Evolutionary conservation across 2,888 invertebrate species (phyloP).

Genomic region (Invenusta paracnida): DNA sequence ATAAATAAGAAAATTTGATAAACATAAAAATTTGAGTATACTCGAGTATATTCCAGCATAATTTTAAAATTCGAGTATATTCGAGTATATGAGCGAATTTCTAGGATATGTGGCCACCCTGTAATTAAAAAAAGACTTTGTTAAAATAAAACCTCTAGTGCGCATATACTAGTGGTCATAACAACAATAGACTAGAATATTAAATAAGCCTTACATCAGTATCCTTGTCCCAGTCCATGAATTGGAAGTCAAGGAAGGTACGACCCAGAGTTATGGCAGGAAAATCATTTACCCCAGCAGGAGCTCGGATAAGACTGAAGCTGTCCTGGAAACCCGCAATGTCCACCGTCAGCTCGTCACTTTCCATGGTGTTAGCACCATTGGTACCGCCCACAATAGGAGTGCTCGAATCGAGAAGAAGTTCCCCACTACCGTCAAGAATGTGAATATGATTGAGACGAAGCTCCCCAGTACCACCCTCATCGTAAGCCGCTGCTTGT

Average conservation of each 20-base stretch:
- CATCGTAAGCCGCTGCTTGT: constrained; percentile 60
- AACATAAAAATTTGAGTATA: too few species aligned
- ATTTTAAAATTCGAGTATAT: too few species aligned
- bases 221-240: constrained; percentile 6
- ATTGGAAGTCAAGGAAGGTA: background rate
- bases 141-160: too few species aligned
- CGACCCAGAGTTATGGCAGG: background rate
- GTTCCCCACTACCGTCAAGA: constrained; percentile 55
- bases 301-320: background rate
- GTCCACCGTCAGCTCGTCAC: background rate
- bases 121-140: too few species aligned
- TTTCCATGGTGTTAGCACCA: background rate
- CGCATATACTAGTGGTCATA: too few species aligned
- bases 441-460: constrained; percentile 55
- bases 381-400: background rate
- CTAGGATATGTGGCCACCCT: too few species aligned
- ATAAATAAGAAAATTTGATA: too few species aligned
- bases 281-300: background rate
- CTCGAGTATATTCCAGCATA: too few species aligned
- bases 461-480: constrained; percentile 60
- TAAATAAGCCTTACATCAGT: background rate
- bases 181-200: too few species aligned
- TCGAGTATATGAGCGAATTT: too few species aligned
- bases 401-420: constrained; percentile 58
- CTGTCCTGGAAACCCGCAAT: background rate